Evolutionary conservation across 2,888 invertebrate genomes (phyloP).

Genomic region (Cheilosia pagana): DNA sequence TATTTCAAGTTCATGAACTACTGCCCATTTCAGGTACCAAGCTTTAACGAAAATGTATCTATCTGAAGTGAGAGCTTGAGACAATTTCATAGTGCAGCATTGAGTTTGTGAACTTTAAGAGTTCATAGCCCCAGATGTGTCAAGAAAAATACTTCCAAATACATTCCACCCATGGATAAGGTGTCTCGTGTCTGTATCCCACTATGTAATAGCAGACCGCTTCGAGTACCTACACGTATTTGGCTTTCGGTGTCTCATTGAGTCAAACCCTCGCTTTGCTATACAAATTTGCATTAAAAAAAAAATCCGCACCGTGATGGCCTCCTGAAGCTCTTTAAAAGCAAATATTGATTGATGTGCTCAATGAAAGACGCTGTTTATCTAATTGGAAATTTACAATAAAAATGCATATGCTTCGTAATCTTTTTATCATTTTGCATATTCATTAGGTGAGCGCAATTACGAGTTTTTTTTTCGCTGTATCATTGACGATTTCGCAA

Average conservation of each 20-base stretch:
- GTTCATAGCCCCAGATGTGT: no score
- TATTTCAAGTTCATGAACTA: no score
- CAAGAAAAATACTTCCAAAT: no score
- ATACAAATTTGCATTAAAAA: neutral
- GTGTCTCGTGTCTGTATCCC: no score
- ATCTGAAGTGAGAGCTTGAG: no score
- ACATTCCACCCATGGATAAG: no score
- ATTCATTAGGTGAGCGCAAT: conserved; percentile 1
- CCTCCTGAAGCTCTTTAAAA: neutral
- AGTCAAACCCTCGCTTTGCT: neutral
- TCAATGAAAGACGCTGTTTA: neutral
- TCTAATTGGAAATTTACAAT: neutral
- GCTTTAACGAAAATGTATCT: no score
- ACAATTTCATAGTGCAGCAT: no score
- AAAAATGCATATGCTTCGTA: neutral
- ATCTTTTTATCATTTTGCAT: neutral
- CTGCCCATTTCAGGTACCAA: no score
- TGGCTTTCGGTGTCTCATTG: neutral
- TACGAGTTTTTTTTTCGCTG: neutral
- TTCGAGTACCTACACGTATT: neutral
- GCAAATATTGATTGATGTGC: neutral
- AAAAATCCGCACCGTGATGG: neutral
- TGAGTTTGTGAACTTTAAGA: no score
- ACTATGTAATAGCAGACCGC: no score
- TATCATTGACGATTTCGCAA: neutral